Evolutionary conservation across 2,113 vertebrate species (phyloP).

Genomic region (Otolemur garnettii): DNA sequence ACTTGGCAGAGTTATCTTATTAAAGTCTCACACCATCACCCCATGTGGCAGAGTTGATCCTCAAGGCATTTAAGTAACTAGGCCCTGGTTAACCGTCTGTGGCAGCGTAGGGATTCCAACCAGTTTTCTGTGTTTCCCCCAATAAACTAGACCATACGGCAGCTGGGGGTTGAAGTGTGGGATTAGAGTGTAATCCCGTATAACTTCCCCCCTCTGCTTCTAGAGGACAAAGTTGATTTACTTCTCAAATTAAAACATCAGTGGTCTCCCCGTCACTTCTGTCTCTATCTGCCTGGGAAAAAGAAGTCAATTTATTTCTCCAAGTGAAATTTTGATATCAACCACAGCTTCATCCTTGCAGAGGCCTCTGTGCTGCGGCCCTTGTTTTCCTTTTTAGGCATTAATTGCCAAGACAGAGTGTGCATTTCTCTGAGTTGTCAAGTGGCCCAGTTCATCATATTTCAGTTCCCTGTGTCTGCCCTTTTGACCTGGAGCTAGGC

Average conservation of each 20-base stretch:
- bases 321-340: not conserved
- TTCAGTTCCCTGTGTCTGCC: not conserved
- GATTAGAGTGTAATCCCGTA: not conserved
- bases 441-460: not conserved
- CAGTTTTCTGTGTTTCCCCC: not conserved
- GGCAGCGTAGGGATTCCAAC: not conserved
- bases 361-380: not conserved
- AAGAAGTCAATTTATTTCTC: not conserved
- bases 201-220: not conserved
- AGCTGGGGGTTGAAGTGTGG: too few relatives aligned
- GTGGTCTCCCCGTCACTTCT: not conserved
- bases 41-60: not conserved
- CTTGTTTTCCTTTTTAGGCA: not conserved
- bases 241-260: not conserved
- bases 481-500: not conserved
- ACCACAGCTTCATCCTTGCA: accelerated
- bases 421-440: not conserved
- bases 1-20: not conserved
- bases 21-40: not conserved
- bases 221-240: not conserved
- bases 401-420: not conserved
- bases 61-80: not conserved
- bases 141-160: not conserved
- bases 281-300: not conserved
- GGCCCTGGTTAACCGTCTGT: not conserved